A percentile compares a stretch with the other conserved stretches of the same genome.
These are phyloP conservation scores for Haplochromis vanheusdeni DNA, from an alignment of 2,113 vertebrate species.

Conservation along the genomic window DNA sequence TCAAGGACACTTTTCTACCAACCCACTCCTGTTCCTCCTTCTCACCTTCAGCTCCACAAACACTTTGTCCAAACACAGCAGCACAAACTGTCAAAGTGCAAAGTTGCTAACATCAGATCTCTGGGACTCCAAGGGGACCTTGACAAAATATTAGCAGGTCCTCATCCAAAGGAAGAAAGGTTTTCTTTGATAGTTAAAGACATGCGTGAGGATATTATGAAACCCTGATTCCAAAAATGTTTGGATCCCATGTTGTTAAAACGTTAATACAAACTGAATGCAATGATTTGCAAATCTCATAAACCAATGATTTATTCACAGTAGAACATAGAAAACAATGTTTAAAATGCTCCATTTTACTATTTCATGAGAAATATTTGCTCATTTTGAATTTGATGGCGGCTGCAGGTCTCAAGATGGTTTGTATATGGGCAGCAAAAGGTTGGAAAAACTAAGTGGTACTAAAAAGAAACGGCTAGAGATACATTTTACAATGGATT, in stretches of 20 bases:
- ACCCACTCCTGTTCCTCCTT: neutral
- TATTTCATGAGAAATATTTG: neutral
- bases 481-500: neutral
- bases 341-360: neutral
- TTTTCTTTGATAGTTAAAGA: neutral
- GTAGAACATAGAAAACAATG: neutral
- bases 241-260: neutral
- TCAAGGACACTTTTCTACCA: slow-evolving; percentile 37
- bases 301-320: neutral
- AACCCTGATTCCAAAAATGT: neutral
- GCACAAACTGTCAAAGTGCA: neutral
- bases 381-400: neutral
- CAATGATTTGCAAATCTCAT: neutral
- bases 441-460: neutral
- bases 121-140: neutral
- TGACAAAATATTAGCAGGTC: neutral
- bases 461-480: neutral
- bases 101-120: neutral
- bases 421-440: neutral
- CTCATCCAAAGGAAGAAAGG: neutral
- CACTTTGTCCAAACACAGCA: neutral
- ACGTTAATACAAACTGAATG: neutral
- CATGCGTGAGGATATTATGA: neutral
- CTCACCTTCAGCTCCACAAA: neutral
- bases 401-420: neutral